Conservation (phyloP, 2,888 invertebrate species). For the Petrolisthes manimaculis region DNA sequence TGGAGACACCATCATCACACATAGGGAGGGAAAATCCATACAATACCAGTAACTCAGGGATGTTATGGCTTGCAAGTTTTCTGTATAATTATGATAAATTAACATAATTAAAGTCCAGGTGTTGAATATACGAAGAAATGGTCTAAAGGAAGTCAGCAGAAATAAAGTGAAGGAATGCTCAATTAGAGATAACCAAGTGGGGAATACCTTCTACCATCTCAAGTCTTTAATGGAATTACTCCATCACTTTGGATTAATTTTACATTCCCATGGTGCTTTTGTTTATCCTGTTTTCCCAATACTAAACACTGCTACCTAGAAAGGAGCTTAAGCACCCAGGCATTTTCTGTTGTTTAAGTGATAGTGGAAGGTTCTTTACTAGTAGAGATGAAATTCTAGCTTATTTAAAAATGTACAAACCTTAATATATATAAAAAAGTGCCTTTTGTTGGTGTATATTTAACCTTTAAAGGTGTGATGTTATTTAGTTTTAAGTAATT, state of each 20-base stretch:
- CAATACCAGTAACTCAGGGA: not conserved
- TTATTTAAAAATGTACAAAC: constrained; percentile 29
- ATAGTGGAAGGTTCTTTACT: constrained; percentile 6
- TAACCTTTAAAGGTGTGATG: not conserved
- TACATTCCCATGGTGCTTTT: constrained; percentile 11
- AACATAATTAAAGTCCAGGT: not conserved
- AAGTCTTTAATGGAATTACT: not conserved
- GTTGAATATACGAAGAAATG: not conserved
- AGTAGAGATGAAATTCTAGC: not conserved
- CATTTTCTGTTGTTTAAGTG: not conserved
- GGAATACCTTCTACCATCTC: not conserved
- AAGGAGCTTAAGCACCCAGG: not conserved
- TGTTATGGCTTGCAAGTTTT: not conserved
- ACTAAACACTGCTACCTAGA: not conserved
- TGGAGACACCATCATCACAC: not conserved
- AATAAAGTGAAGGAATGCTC: constrained; percentile 21
- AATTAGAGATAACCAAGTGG: constrained; percentile 13
- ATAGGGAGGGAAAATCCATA: not conserved
- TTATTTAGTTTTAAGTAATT: too few relatives aligned
- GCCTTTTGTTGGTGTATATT: constrained; percentile 32
- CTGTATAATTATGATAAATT: not conserved
- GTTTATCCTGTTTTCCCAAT: not conserved
- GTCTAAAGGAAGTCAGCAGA: not conserved
- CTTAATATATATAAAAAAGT: constrained; percentile 21
- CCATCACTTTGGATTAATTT: not conserved